Conservation (phyloP, 2,113 vertebrate species). For the Lucifuga dentata region DNA sequence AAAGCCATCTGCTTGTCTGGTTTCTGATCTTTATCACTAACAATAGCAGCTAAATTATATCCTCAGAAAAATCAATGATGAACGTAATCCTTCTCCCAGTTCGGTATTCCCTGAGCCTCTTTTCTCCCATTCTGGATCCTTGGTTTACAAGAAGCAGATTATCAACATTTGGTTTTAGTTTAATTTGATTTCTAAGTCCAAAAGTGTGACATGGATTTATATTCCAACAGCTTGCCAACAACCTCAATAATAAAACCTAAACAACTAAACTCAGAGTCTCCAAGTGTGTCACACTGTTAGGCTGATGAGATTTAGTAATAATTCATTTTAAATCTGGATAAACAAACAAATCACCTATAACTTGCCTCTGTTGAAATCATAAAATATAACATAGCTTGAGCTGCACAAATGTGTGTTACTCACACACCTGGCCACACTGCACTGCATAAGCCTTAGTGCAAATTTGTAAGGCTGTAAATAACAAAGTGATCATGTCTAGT, state of each 20-base stretch:
- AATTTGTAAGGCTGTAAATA: slow-evolving; percentile 29
- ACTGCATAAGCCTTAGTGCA: neutral
- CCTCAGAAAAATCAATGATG: neutral
- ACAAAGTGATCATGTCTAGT: slow-evolving; percentile 17
- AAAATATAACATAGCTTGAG: neutral
- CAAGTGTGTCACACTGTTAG: slow-evolving; percentile 43
- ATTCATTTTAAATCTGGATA: slow-evolving; percentile 24
- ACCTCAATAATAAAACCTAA: slow-evolving; percentile 25
- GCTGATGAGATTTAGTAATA: slow-evolving; percentile 33
- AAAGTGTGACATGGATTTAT: slow-evolving; percentile 52
- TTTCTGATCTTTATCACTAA: slow-evolving; percentile 14
- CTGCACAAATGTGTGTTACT: neutral
- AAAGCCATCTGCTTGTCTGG: too few relatives aligned
- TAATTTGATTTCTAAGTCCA: slow-evolving; percentile 28
- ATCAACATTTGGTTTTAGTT: slow-evolving; percentile 45
- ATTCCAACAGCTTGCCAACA: slow-evolving; percentile 37
- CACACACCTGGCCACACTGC: neutral
- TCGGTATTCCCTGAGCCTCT: slow-evolving; percentile 18
- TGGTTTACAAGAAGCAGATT: slow-evolving; percentile 53
- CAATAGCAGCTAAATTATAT: slow-evolving; percentile 35
- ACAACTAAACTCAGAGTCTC: slow-evolving; percentile 23
- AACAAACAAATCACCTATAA: slow-evolving; percentile 10
- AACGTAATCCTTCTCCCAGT: slow-evolving; percentile 3
- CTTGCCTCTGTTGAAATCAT: neutral
- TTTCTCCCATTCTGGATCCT: slow-evolving; percentile 42